Base-by-base conservation (phyloP, 2,797 vertebrate species). In the Eulemur rubriventer region DNA sequence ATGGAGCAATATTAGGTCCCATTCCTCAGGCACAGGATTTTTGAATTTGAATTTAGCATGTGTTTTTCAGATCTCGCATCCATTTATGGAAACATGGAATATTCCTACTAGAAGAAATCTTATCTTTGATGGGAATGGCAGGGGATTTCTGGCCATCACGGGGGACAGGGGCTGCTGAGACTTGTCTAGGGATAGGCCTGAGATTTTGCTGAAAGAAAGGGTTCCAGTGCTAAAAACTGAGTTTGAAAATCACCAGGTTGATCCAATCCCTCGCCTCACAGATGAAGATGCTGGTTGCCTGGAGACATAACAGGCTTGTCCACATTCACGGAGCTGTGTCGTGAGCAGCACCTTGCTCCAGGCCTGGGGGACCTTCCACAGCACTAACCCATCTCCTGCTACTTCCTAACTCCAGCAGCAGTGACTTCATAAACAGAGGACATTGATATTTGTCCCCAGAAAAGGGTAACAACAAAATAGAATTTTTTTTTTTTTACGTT, bases 241-340 rank as follows among this genome's bases (percentile, higher is more conserved):
- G 30, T 80, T 33, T 92, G 80, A 76, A 90, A 92, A 95, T 72
- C 83, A 43, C 9, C 0, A 0, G 16, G 33, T 1, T 55, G 52
- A 30, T 33, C 0, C 0, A 38, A 14, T 13, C 35, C 17, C 33
- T 30, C 57, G 24, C 11, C 11, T 89, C 59, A 65, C 26, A 80
- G 72, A 86, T 22, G 10, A 59, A 48, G 63, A 59, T 46, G 78
- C 50, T 17, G 22, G 38, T 8, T 69, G 43, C 43, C 72, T 18
- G 8, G 84, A 65, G 48, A 70, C 69, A 2, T 0, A 11, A 14
- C 6, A 8, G 20, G 28, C 35, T 16, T 35, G n/a, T 16, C 18
- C 28, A 5, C 48, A 33, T 6, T 33, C 80, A 30, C 50, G n/a
- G 48, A 30, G 63, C 18, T 2, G 0, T 0, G 1, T 0, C 1